These are phyloP conservation scores for Petaurus breviceps DNA, from an alignment of 2,113 vertebrate species.

Conservation along the genomic window DNA sequence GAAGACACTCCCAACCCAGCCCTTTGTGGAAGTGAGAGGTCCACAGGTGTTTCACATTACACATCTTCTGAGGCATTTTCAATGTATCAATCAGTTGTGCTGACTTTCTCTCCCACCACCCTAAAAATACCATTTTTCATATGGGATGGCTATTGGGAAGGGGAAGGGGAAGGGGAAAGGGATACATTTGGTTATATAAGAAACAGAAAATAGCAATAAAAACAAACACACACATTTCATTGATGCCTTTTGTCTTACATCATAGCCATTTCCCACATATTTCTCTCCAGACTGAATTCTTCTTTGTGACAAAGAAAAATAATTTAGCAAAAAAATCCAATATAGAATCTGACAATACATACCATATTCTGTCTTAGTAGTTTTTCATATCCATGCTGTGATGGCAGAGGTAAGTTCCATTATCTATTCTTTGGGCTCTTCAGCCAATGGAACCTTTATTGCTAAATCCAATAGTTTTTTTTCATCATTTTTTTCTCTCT, in stretches of 20 bases:
- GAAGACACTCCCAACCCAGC: background rate
- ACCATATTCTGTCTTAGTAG: background rate
- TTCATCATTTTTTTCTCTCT: background rate
- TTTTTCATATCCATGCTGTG: background rate
- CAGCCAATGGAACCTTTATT: background rate
- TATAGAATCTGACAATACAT: background rate
- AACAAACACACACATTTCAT: background rate
- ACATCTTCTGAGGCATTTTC: background rate
- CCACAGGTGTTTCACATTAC: background rate
- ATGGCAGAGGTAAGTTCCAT: background rate
- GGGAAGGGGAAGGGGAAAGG: background rate
- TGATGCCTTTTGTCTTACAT: background rate
- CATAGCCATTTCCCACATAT: background rate
- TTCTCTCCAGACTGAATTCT: background rate
- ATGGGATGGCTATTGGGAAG: background rate
- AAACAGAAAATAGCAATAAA: background rate
- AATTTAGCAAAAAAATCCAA: background rate
- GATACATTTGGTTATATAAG: background rate
- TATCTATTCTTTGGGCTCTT: background rate
- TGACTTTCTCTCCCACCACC: background rate
- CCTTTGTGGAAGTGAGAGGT: background rate
- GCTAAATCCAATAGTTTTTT: background rate
- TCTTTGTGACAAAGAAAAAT: background rate
- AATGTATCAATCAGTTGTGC: background rate
- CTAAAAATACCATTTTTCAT: background rate